phyloP scores from a whole-genome alignment of 2,797 vertebrate species.

The Brotula barbata region DNA sequence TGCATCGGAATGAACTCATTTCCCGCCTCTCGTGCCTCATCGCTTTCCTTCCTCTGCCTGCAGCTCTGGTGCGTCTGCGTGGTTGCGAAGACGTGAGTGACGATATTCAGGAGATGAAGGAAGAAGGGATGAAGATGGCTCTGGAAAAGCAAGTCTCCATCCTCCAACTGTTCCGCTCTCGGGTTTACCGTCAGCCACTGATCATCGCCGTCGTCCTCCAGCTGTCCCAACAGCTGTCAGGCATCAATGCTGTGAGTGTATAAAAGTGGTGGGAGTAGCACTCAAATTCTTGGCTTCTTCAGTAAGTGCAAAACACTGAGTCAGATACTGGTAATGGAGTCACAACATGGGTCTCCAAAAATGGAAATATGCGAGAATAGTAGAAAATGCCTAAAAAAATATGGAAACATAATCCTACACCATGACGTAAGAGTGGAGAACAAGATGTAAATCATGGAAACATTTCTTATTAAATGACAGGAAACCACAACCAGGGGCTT shows the following conservation, averaged over 20 bases:
- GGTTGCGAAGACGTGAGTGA: conserved; percentile 81
- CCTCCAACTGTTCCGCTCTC: conserved; percentile 85
- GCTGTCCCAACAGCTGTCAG: conserved; percentile 94
- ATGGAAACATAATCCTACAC: too few relatives aligned
- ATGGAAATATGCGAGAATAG: neutral
- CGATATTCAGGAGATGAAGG: conserved; percentile 92
- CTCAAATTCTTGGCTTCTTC: too few relatives aligned
- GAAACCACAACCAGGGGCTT: too few relatives aligned
- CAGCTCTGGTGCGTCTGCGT: conserved; percentile 86
- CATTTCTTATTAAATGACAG: neutral
- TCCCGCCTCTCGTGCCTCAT: neutral
- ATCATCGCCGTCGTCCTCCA: conserved; percentile 89
- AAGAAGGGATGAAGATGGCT: conserved; percentile 86
- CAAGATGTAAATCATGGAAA: too few relatives aligned
- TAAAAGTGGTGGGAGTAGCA: too few relatives aligned
- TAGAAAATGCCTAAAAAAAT: too few relatives aligned
- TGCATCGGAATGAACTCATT: conserved; percentile 10
- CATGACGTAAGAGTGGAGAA: too few relatives aligned
- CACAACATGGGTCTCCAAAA: too few relatives aligned
- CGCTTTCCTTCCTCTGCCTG: conserved; percentile 1
- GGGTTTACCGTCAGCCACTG: conserved; percentile 87
- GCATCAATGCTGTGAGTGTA: conserved; percentile 94
- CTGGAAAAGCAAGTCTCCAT: conserved; percentile 90
- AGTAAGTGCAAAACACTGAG: too few relatives aligned
- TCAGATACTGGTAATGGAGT: too few relatives aligned